A percentile compares a stretch with the other conserved stretches of the same genome.
Conservation (phyloP, 1,140 invertebrate species). For the Habropoda laboriosa region DNA sequence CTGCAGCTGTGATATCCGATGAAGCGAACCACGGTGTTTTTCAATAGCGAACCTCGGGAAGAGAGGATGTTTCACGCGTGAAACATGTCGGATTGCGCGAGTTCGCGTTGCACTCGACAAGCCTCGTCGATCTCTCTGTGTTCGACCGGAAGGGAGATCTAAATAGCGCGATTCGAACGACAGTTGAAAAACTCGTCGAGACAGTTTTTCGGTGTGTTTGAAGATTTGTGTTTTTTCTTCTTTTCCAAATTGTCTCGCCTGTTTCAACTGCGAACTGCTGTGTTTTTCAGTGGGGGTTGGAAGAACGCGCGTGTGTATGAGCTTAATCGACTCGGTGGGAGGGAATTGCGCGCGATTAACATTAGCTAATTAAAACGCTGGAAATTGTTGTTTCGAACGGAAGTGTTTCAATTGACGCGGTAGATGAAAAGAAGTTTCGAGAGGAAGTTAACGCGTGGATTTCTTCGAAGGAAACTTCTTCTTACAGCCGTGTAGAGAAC, state of each 20-base stretch:
- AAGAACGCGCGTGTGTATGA: neutral
- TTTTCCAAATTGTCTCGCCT: neutral
- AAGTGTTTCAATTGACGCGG: neutral
- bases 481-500: neutral
- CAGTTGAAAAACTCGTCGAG: neutral
- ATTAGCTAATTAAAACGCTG: neutral
- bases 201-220: neutral
- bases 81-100: neutral
- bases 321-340: neutral
- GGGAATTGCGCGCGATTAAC: neutral
- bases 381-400: conserved; percentile 8
- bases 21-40: neutral
- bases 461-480: conserved; percentile 10
- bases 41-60: neutral
- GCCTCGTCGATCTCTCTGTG: neutral
- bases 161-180: neutral
- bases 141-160: neutral
- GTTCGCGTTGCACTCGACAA: neutral
- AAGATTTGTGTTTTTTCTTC: neutral
- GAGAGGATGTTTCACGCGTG: neutral
- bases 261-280: neutral
- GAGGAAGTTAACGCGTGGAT: conserved; percentile 17
- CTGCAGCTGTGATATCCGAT: neutral
- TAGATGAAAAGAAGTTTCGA: neutral
- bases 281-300: neutral